Base-by-base conservation (phyloP, 2,888 invertebrate genomes). In the Sminthurides aquaticus region DNA sequence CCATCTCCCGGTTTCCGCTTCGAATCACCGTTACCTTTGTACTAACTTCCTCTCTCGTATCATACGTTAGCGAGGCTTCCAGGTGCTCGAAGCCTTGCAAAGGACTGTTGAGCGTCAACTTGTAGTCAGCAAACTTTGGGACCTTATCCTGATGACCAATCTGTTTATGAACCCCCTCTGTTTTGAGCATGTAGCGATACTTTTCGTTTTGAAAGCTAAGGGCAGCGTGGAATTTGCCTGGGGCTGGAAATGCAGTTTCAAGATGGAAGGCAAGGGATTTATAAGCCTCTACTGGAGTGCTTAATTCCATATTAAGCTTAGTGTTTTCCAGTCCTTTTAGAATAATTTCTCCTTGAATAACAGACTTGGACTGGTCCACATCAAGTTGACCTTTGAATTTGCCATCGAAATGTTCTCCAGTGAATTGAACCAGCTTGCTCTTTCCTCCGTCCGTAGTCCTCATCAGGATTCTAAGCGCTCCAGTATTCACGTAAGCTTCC, bases 181-280 rank as follows among this genome's bases (percentile, higher is more conserved):
- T 3, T 43, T 70, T 73, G 0, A 57, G 67, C 18, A 69, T 57
- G 67, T 71, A 74, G 3, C 73, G 62, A 1, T 66, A 65, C 20
- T 66, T 49, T 55, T 71, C 69, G 57, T 72, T 71, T 67, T 74
- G 72, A 56, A 70, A 72, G n/a, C 57, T 62, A 5, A 71, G 20
- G 0, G 52, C 52, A 0, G 66, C 61, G 24, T 28, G 57, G 1
- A 67, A 29, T 0, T 56, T 49, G 18, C 64, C 67, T 3, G 58
- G 20, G 0, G 34, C 26, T 1, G 64, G 43, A 3, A 27, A 64
- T n/a, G 69, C 26, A 15, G 52, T 52, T n/a, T 72, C 67, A 20
- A 66, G 57, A 29, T 52, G 48, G n/a, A 52, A 2, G 1, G 66
- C 62, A 49, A 73, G 62, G 0, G 65, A 63, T 24, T 67, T 55